Base-by-base conservation (phyloP, 2,113 vertebrate species). In the Lucifuga dentata region DNA sequence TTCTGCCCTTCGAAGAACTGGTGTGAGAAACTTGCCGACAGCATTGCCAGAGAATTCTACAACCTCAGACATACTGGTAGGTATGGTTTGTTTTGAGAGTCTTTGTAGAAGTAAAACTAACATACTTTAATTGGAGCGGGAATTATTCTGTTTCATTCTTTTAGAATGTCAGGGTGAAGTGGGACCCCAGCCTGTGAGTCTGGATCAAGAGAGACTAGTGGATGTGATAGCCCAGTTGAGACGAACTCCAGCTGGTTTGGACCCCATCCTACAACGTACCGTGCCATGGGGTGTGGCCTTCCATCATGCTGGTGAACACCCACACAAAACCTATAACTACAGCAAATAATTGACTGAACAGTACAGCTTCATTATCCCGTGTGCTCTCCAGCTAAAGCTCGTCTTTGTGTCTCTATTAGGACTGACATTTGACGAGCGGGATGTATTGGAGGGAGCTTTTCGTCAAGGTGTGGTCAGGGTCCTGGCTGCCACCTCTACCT, bases 1-100 rank as follows among this genome's bases (percentile, higher is more conserved):
- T 99, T 99, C 88, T 99, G 98, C 72, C 97, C 98, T 1, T 97
- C 97, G 3, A 99, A 99, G 87, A 97, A 93, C 84, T 98, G 98
- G 98, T 99, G 98, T 90, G 98, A 99, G 90, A 98, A 99, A 76
- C 85, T 99, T 78, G 93, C 95, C 2, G 95, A 97, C 73, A 92
- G 86, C 61, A 93, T 99, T 69, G 97, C 95, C 41, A 93, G 89
- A 68, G 96, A 96, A 63, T 98, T 99, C 92, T 97, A 93, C 84
- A 89, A 90, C 83, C 88, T 98, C 57, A 84, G 84, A 58, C 86
- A 80, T 5, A 26, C 79, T 16, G 85, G 92, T 89, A 41, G n/a
- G 41, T 81, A n/a, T n/a, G n/a, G n/a, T n/a, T n/a, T n/a, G n/a
- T n/a, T n/a, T n/a, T n/a, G n/a, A n/a, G n/a, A n/a, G n/a, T n/a